Base-by-base conservation (phyloP, 2,113 vertebrate species). In the Thryonomys swinderianus region DNA sequence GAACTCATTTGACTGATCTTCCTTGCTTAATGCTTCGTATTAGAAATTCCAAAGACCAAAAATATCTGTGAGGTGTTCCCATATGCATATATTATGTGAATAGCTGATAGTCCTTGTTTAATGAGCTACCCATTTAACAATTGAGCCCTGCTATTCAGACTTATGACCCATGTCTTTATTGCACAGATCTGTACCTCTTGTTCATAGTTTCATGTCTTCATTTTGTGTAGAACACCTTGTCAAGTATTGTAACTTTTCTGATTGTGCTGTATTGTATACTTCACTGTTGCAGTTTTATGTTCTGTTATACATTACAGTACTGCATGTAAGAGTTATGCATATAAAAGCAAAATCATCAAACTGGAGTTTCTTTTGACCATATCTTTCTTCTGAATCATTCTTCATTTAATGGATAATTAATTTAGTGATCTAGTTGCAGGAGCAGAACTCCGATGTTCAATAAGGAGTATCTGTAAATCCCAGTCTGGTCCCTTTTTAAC, bases 1-100 rank as follows among this genome's bases (percentile, higher is more conserved):
- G 71, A 78, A 40, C n/a, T 48, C 32, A 85, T 89, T 85, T 80
- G 11, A 11, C 34, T 13, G 62, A 5, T 80, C 76, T 91, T 55
- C 16, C 27, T 82, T 93, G 71, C 45, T 82, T 51, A 74, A 74
- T 85, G 21, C 23, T 67, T 94, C 17, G 27, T 91, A 40, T 82
- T 42, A 92, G 67, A 71, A 40, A 78, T 86, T 85, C 25, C 40
- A 73, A 91, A 81, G 30, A 64, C 21, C 61, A 34, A 95, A 87
- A 84, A 66, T 59, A 3, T 67, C 40, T 88, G 81, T 88, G 40
- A 93, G 8, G 0, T 81, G 2, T 37, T 85, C 14, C 32, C 5
- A 81, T 13, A 76, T 42, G 67, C 16, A 62, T 84, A 78, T 59
- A 12, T 66, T 76, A 21, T 45, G 21, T 55, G n/a, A 86, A 59